Evolutionary conservation across 2,113 vertebrate species (phyloP), one percentile per base, ranked within the genome.

Genomic region (Catharus minimus): DNA sequence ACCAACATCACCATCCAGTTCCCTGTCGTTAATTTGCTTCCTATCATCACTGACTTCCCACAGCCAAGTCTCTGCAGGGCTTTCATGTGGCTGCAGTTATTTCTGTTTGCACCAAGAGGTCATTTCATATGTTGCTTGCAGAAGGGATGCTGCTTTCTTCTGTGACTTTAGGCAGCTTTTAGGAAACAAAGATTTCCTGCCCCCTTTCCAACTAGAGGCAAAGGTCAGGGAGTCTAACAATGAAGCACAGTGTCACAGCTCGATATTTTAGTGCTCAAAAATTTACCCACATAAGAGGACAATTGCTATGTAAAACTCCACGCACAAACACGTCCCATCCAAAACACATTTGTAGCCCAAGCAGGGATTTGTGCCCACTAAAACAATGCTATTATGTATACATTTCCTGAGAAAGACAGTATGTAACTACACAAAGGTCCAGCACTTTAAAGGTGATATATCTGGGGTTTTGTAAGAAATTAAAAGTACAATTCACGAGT

Each of bases 111-210:
- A 75, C 69, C 2, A 2, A 82, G 86, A 88, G 85, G 92, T 95
- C 88, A 75, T 32, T 81, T 64, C 3, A 1, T 83, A 39, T 6
- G 5, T 60, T 71, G 49, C 77, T 50, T 46, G 53, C 58, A 86
- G 67, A 88, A 84, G 88, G 86, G 61, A 93, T 90, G 39, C 41
- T 67, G 86, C 57, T 91, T 88, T 94, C 93, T 93, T 88, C 86
- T 88, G 50, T 75, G 80, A 95, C 88, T 95, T 90, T 62, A 94
- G 61, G 90, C 90, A 89, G 74, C 86, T 86, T 95, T 92, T 95
- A 90, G 90, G 88, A 94, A 95, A 93, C 73, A 84, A 88, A 93
- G 76, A 92, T 82, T 95, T 95, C 95, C 95, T 94, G 89, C 87
- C 86, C 75, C 44, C 44, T 83, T 94, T 95, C 90, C 93, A 94